Base-by-base conservation (phyloP, 2,888 invertebrate species). In the Zelleria hepariella region DNA sequence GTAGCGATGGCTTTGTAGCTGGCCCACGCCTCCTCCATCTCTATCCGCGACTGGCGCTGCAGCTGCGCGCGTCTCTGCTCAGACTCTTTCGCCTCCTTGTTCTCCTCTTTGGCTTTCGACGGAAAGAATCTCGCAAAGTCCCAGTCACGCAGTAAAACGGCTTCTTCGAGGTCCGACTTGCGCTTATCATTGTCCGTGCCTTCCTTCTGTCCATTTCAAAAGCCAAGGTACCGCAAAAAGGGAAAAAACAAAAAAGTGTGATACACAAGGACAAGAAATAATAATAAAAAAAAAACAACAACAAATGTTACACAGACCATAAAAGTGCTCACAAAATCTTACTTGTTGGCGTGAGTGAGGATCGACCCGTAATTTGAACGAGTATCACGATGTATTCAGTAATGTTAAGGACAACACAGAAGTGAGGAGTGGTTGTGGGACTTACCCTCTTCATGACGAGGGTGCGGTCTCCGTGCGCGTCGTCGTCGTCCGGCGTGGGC, bases 401-500 rank as follows among this genome's bases (percentile, higher is more conserved):
- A 57, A 56, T 51, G 24, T 57, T 42, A 42, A 15, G 21, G 52
- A 15, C 24, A 24, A 21, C 23, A 52, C 52, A 52, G 52, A 21
- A 15, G 52, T 42, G 23, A 23, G 21, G 52, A 0, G 23, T 24
- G 21, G 58, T 51, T 23, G n/a, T 10, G 10, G 48, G 5, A 92
- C 95, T 93, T 84, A 97, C 97, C 93, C 96, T 91, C 86, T 96
- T 94, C 91, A 96, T 94, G 75, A 97, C 96, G 82, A 98, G 92
- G 61, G 97, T 98, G 74, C 96, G 92, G 82, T 97, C 97, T 60
- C 94, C 94, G 68, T 80, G 86, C 48, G 91, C 89, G 84, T 94
- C 94, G 80, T 96, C 96, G 75, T 98, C 97, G 79, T 97, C 97
- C 49, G 98, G 98, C 58, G 98, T 98, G 58, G 98, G 98, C 60